These are phyloP conservation scores for Drosophila borealis DNA, from an alignment of 2,888 invertebrate genomes.

Conservation along the genomic window DNA sequence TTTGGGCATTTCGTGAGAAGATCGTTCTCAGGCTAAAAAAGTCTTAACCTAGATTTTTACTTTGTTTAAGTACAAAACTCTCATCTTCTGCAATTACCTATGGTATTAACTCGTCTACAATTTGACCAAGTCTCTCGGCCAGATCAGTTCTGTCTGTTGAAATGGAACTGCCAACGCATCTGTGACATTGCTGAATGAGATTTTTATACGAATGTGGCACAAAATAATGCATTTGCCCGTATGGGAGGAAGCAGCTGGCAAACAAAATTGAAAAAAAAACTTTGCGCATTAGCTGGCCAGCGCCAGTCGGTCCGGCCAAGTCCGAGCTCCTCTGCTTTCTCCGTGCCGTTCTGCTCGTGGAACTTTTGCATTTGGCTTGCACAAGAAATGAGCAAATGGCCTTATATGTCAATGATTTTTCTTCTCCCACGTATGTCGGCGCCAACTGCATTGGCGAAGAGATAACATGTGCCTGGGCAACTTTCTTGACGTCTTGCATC, in stretches of 20 bases:
- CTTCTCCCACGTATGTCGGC: constrained; percentile 63
- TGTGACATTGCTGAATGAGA: constrained; percentile 42
- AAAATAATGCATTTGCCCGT: constrained; percentile 39
- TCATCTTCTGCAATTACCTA: background rate
- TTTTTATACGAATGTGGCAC: constrained; percentile 38
- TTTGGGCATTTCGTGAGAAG: too few species aligned
- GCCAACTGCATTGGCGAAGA: constrained; percentile 64
- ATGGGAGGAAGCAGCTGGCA: constrained; percentile 58
- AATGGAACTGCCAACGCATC: constrained; percentile 9
- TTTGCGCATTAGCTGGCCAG: constrained; percentile 74
- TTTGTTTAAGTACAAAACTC: too few species aligned
- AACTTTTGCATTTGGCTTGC: constrained; percentile 72
- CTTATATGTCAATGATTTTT: constrained; percentile 77
- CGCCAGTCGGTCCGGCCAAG: constrained; percentile 77
- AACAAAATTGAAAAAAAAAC: constrained; percentile 63
- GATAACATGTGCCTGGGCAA: constrained; percentile 14
- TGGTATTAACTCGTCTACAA: background rate
- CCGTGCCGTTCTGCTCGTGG: background rate
- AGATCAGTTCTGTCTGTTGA: constrained; percentile 14
- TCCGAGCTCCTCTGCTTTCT: constrained; percentile 14
- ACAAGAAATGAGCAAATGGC: constrained; percentile 69
- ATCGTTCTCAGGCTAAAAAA: too few species aligned
- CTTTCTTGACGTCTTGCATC: constrained; percentile 59
- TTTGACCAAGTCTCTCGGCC: background rate
- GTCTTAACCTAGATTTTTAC: too few species aligned